Base-by-base conservation (phyloP, 2,113 vertebrate genomes). In the Psilopogon haemacephalus region DNA sequence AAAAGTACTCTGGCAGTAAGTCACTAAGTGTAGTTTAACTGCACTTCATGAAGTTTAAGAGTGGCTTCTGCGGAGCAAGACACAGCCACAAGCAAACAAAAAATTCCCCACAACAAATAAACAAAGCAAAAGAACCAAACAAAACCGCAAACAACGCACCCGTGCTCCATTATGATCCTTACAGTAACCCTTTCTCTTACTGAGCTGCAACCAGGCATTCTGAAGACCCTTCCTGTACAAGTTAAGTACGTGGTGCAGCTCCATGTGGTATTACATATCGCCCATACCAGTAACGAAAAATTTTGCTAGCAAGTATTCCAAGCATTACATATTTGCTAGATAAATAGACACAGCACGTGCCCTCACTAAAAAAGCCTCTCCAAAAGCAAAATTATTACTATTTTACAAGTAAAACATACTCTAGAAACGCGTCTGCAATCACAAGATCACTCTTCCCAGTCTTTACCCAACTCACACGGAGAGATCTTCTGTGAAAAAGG, bases 211-310 rank as follows among this genome's bases (percentile, higher is more conserved):
- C 3, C 2, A 1, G 12, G 74, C 63, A 23, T 48, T 86, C 4
- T 35, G 8, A 58, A 69, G 30, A 7, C 48, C 30, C 11, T 23
- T 35, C n/a, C 64, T 12, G 24, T 12, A 16, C 40, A 89, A 2
- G n/a, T 3, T 7, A 24, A 6, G 35, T 46, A 44, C 0, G 2
- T 4, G 26, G 35, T 15, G 50, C 21, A 8, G 35, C 50, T 42
- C 6, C 8, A 32, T 40, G 19, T 1, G 8, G 4, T 8, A 33
- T 0, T 1, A 6, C 19, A 5, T 20, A 9, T 0, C 4, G 8
- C 40, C 14, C 46, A 9, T 9, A 18, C 1, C 12, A 40, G 15
- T 15, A 52, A 3, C 15, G 8, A 0, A 55, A 1, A 10, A 6
- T 20, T 86, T 26, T 16, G 48, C 8, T 14, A 5, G 23, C 9